phyloP scores from a whole-genome alignment of 2,797 vertebrate genomes.

The Hypotaenidia okinawae region DNA sequence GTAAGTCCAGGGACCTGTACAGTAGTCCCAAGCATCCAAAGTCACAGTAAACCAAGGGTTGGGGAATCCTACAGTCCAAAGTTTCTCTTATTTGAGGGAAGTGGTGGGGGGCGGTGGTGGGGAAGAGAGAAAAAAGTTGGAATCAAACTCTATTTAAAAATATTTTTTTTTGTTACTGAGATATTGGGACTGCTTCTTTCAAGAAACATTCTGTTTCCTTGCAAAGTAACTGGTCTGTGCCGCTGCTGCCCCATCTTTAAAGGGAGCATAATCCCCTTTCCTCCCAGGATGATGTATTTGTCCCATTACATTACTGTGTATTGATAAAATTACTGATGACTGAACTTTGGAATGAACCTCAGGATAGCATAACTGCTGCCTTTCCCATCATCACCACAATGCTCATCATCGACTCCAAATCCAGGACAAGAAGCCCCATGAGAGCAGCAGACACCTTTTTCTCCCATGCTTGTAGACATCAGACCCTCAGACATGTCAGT shows the following conservation, averaged over 20 bases:
- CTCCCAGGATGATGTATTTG: background rate
- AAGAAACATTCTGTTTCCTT: background rate
- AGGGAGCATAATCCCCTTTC: background rate
- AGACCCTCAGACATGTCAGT: background rate
- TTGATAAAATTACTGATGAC: background rate
- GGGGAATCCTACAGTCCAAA: background rate
- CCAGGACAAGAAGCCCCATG: background rate
- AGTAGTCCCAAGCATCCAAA: background rate
- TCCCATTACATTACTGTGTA: background rate
- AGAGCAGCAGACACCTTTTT: background rate
- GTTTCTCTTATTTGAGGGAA: background rate
- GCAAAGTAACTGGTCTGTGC: background rate
- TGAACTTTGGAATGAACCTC: background rate
- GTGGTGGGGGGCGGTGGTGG: no score
- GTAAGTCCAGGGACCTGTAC: background rate
- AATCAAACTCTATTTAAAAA: background rate
- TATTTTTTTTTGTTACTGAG: background rate
- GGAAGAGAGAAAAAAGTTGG: no score
- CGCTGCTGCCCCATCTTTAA: background rate
- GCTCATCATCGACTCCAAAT: background rate
- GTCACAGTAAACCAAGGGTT: background rate
- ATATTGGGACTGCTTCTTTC: background rate
- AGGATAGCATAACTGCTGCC: background rate
- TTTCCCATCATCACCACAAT: background rate
- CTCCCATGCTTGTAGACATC: background rate